Percentiles rank a stretch among this genome's conserved stretches.
Conservation (phyloP, 2,888 invertebrate species). For the Conchocele bisecta region DNA sequence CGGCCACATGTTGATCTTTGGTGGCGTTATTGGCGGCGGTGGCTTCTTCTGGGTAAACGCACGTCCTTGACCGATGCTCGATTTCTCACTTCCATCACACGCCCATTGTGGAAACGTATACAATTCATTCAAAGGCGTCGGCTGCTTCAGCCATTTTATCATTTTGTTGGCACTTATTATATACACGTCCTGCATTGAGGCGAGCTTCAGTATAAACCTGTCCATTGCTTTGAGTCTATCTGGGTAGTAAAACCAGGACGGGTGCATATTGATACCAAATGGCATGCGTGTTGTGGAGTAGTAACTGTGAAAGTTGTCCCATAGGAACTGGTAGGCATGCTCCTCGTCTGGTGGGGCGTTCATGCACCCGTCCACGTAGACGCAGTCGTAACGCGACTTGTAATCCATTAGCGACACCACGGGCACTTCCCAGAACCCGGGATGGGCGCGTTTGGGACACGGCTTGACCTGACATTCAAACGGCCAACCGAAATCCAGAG, state of each 20-base stretch:
- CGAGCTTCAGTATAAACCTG: conserved; percentile 71
- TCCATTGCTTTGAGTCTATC: conserved; percentile 76
- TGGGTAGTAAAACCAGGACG: conserved; percentile 85
- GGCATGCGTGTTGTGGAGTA: conserved; percentile 89
- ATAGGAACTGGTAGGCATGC: conserved; percentile 84
- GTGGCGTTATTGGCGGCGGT: background rate
- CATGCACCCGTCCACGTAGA: conserved; percentile 77
- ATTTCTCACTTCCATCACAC: conserved; percentile 58
- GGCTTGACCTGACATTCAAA: conserved; percentile 78
- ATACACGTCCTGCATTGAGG: conserved; percentile 75
- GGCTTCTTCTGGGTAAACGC: background rate
- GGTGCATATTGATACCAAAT: conserved; percentile 91
- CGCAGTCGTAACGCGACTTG: conserved; percentile 72
- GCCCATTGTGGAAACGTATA: conserved; percentile 73
- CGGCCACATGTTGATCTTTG: too few relatives aligned
- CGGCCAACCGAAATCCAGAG: conserved; percentile 88
- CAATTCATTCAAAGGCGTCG: conserved; percentile 66
- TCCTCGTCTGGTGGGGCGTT: conserved; percentile 73
- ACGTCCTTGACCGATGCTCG: background rate
- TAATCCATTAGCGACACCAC: conserved; percentile 83
- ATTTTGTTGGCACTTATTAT: conserved; percentile 71
- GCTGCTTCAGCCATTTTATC: conserved; percentile 74
- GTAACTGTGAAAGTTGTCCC: conserved; percentile 90
- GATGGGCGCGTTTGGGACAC: conserved; percentile 76
- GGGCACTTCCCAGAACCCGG: conserved; percentile 88